These are phyloP conservation scores for Ferrisia virgata DNA, from an alignment of 2,888 invertebrate species.

Conservation along the genomic window DNA sequence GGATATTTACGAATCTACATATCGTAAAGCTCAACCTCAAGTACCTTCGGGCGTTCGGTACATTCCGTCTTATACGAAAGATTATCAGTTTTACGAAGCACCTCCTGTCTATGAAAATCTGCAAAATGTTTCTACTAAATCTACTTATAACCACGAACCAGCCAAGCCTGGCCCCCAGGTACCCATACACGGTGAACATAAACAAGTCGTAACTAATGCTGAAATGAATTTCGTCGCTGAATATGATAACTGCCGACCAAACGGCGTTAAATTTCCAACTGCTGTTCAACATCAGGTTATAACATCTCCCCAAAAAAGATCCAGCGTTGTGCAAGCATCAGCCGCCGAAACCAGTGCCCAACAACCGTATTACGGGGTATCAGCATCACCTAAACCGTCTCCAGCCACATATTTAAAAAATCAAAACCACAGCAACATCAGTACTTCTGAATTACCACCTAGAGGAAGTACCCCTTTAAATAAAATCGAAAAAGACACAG, in stretches of 20 bases:
- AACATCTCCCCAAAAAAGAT: conserved; percentile 44
- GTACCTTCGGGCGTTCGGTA: conserved; percentile 60
- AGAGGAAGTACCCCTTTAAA: neutral
- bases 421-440: neutral
- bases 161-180: conserved; percentile 57
- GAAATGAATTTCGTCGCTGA: neutral
- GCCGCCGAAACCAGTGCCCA: conserved; percentile 25
- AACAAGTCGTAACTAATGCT: conserved; percentile 16
- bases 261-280: neutral
- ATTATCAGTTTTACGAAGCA: conserved; percentile 54
- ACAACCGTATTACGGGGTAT: conserved; percentile 33
- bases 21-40: conserved; percentile 78
- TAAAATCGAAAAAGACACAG: conserved; percentile 1
- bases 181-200: conserved; percentile 48
- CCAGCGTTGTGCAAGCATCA: conserved; percentile 18
- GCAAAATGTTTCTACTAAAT: conserved; percentile 56
- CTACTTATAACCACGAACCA: conserved; percentile 53
- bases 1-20: conserved; percentile 58
- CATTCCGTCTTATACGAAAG: conserved; percentile 49
- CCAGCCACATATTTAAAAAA: neutral
- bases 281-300: conserved; percentile 41
- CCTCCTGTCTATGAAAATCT: conserved; percentile 64
- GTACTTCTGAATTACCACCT: neutral
- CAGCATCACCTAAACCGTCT: conserved; percentile 18
- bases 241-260: neutral